Evolutionary conservation across 2,888 invertebrate species (phyloP).

Genomic region (Criorhina ranunculi): DNA sequence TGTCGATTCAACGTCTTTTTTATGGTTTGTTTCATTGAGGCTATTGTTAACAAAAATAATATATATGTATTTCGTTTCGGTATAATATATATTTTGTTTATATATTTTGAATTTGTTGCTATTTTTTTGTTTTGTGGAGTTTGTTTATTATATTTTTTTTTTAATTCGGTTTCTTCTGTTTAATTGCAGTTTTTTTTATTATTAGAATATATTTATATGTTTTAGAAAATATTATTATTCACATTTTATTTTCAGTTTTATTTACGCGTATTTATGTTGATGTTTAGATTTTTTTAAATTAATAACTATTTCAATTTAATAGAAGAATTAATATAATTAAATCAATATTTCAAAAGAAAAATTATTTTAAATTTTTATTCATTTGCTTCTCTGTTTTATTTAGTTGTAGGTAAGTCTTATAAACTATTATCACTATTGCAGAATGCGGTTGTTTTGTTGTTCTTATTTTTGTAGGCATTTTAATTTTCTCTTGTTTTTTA

Average conservation of each 20-base stretch:
- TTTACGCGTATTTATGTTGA: constrained; percentile 67
- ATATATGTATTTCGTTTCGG: constrained; percentile 74
- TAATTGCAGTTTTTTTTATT: constrained; percentile 70
- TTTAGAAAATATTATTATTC: constrained; percentile 74
- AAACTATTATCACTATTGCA: constrained; percentile 85
- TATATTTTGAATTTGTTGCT: constrained; percentile 77
- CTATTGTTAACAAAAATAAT: constrained; percentile 79
- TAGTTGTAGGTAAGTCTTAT: constrained; percentile 78
- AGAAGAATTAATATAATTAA: constrained; percentile 66
- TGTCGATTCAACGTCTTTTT: constrained; percentile 68
- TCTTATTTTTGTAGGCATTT: constrained; percentile 70
- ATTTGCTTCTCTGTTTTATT: constrained; percentile 61
- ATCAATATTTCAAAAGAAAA: constrained; percentile 61
- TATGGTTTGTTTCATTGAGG: constrained; percentile 78
- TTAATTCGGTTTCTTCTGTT: constrained; percentile 73
- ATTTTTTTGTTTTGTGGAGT: constrained; percentile 75
- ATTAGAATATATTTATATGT: constrained; percentile 70
- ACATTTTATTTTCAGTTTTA: constrained; percentile 62
- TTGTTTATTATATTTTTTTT: constrained; percentile 49
- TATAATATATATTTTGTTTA: constrained; percentile 76
- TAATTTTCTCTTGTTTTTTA: constrained; percentile 64
- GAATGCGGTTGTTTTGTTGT: constrained; percentile 81
- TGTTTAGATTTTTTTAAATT: constrained; percentile 62
- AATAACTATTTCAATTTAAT: constrained; percentile 74
- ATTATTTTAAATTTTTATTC: constrained; percentile 59